Conservation (phyloP, 2,797 vertebrate species). For the Balearica regulorum region DNA sequence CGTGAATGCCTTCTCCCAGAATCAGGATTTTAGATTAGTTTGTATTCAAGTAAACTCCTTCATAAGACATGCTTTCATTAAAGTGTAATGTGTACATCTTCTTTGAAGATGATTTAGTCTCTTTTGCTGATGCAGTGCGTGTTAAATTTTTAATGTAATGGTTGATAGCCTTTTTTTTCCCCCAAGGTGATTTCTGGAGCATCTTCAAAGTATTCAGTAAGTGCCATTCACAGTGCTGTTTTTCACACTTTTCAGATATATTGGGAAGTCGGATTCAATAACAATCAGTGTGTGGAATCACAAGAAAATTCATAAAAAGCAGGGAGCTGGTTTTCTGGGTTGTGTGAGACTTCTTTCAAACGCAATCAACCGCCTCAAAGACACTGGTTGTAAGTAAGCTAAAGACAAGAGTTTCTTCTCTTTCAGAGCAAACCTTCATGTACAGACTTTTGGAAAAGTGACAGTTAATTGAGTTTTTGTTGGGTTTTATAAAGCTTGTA, state of each 20-base stretch:
- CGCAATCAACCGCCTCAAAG: slow-evolving; percentile 97
- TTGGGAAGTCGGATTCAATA: slow-evolving; percentile 96
- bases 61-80: not conserved
- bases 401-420: not conserved
- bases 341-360: slow-evolving; percentile 97
- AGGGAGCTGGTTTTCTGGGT: slow-evolving; percentile 96
- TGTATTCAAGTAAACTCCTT: not conserved
- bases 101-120: not conserved
- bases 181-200: not conserved
- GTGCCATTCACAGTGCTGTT: not conserved
- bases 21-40: not conserved
- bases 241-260: slow-evolving; percentile 77
- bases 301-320: slow-evolving; percentile 99
- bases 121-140: not conserved
- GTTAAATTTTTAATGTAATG: not conserved
- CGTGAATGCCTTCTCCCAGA: not conserved
- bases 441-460: not conserved
- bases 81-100: not conserved
- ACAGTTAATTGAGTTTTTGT: not conserved
- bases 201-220: not conserved
- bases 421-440: not conserved
- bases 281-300: slow-evolving; percentile 99
- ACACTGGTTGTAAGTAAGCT: slow-evolving; percentile 94
- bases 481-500: not conserved
- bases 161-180: not conserved